phyloP scores from a whole-genome alignment of 92 coral and sea anemone genomes.

The Zoanthus gigantus region DNA sequence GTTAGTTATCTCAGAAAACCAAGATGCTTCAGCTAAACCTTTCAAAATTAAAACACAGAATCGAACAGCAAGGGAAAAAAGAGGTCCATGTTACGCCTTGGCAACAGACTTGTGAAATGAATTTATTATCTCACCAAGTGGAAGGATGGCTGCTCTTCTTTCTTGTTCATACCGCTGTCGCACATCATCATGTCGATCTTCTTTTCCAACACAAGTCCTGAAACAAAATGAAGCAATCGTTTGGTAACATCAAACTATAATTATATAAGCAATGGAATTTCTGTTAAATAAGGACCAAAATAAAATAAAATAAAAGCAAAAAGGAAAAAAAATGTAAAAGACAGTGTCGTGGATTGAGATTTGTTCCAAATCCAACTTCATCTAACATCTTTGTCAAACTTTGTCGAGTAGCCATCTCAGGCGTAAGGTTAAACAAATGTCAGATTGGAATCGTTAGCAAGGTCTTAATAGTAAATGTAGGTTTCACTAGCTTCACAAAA shows the following conservation, averaged over 20 bases:
- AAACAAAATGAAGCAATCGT: background rate
- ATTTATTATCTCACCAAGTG: conserved; percentile 68
- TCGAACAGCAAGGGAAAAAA: no score
- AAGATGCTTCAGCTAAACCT: no score
- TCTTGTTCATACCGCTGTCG: conserved; percentile 88
- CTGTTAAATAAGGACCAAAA: background rate
- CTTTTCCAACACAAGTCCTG: conserved; percentile 71
- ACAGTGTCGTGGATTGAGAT: no score
- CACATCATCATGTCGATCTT: conserved; percentile 82
- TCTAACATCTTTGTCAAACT: no score
- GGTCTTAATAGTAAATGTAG: background rate
- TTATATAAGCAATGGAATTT: background rate
- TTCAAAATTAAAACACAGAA: no score
- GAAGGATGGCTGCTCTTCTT: conserved; percentile 75
- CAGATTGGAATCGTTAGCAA: background rate
- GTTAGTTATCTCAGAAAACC: no score
- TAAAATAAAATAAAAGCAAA: background rate
- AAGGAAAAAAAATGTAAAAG: no score
- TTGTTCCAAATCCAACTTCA: no score
- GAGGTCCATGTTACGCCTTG: no score
- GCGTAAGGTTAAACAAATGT: no score
- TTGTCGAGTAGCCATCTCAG: no score
- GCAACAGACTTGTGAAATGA: no score
- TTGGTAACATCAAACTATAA: background rate
- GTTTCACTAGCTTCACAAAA: background rate